Percentiles rank a stretch among this genome's conserved stretches.
phyloP scores from a whole-genome alignment of 1,140 invertebrate species.

The Papilio aristodemus region DNA sequence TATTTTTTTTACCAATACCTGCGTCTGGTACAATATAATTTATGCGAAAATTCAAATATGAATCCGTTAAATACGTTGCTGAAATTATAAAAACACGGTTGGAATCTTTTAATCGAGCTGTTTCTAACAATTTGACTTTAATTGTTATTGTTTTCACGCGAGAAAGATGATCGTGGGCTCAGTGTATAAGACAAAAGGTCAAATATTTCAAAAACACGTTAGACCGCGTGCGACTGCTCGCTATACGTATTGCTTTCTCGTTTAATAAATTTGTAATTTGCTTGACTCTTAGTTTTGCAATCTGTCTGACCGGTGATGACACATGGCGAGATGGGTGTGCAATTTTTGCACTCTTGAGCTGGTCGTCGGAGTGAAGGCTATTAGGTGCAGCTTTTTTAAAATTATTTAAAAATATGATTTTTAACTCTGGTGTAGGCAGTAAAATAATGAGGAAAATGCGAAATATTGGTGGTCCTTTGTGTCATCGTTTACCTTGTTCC shows the following conservation, averaged over 20 bases:
- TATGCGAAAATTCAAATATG: not conserved
- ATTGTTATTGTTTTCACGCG: not conserved
- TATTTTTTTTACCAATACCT: too few relatives aligned
- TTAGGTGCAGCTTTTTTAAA: not conserved
- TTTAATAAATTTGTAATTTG: conserved; percentile 5
- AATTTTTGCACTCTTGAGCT: conserved; percentile 4
- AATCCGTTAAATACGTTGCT: not conserved
- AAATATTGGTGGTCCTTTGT: not conserved
- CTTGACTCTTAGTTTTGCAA: conserved; percentile 13
- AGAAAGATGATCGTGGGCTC: not conserved
- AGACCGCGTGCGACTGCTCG: not conserved
- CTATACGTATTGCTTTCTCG: conserved; percentile 12
- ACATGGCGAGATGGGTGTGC: not conserved
- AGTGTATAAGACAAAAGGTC: not conserved
- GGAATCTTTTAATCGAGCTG: not conserved
- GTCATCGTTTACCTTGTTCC: not conserved
- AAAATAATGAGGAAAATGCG: not conserved
- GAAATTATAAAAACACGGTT: not conserved
- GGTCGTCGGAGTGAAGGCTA: not conserved
- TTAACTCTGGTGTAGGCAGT: not conserved
- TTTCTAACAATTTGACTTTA: not conserved
- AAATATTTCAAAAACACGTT: conserved; percentile 1
- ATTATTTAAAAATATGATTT: not conserved
- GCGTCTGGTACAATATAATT: not conserved
- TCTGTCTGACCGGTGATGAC: conserved; percentile 9